Evolutionary conservation across 2,113 vertebrate genomes (phyloP), one percentile per base, ranked within the genome.

Genomic region (Artemisiospiza belli): DNA sequence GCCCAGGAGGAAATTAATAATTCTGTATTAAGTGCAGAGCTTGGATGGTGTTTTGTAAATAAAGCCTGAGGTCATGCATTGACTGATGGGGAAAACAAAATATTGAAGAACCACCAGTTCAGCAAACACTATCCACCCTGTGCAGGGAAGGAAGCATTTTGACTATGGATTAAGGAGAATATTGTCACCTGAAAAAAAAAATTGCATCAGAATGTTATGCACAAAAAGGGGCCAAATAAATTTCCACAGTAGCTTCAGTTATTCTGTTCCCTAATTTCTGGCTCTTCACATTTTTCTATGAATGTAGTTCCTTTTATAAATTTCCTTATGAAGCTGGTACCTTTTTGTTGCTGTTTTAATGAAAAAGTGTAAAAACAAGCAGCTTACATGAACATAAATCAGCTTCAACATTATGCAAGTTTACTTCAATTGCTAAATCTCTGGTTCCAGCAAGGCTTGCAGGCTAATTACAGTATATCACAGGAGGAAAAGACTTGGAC

Each of bases 1-100:
- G 90, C 95, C 96, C 87, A 94, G 90, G 82, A 97, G 96, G 87
- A 97, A 96, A 97, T 97, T 96, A 97, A 96, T 95, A 97, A 95
- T 97, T 96, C 95, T 95, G 72, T 96, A 97, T 96, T 97, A 96
- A 97, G 90, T 95, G 92, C 93, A 97, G 90, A 67, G 90, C 64
- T 96, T 93, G 93, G 93, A 93, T 93, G 93, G 93, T 88, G 85
- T 95, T 96, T 96, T 90, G 93, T 97, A 96, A 96, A 97, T 95
- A 97, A 96, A 93, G 94, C 95, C 95, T 92, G 79, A n/a, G 94
- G 96, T 95, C 92, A 93, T 90, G 82, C 85, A 92, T 55, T 96
- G 93, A 96, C 79, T 94, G 87, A 94, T 93, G 85, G 79, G 24
- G 67, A 70, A 94, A 96, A 95, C 93, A 96, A 97, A 93, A 97